Conservation (phyloP, 2,888 invertebrate genomes). For the Torymus tubicola region DNA sequence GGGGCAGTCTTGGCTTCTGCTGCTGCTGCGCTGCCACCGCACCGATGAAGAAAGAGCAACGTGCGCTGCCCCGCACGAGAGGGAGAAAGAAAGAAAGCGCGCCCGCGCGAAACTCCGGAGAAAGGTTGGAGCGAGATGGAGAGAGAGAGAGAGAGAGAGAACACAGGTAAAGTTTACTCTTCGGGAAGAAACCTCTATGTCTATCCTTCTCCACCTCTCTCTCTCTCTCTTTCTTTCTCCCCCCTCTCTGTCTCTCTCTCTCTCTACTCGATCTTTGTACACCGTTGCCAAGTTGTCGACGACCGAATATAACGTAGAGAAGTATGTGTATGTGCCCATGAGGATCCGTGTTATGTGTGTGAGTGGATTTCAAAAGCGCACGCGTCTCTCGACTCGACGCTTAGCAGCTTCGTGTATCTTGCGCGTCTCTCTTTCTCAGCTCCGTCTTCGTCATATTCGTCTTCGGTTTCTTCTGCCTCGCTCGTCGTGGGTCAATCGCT, state of each 20-base stretch:
- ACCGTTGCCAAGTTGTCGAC: conserved; percentile 69
- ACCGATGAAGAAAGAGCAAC: conserved; percentile 36
- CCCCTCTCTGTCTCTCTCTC: neutral
- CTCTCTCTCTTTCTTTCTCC: neutral
- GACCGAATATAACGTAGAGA: neutral
- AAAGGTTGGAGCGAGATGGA: conserved; percentile 53
- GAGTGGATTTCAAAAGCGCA: conserved; percentile 30
- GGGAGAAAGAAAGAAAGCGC: conserved; percentile 49
- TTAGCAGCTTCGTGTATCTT: neutral
- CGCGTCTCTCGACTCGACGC: neutral
- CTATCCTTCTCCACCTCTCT: neutral
- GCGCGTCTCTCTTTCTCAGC: neutral
- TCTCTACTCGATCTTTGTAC: conserved; percentile 53
- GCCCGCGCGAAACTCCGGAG: conserved; percentile 17
- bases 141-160: no score
- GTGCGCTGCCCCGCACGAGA: conserved; percentile 27
- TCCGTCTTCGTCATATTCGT: neutral
- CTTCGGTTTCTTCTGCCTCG: no score
- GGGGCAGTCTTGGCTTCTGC: neutral
- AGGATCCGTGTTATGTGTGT: neutral
- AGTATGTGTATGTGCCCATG: neutral
- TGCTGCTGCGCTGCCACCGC: no score
- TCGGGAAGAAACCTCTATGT: conserved; percentile 46
- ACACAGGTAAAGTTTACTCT: conserved; percentile 54
- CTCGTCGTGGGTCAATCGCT: no score